Base-by-base conservation (phyloP, 2,113 vertebrate species). In the Phylloscopus trochilus region DNA sequence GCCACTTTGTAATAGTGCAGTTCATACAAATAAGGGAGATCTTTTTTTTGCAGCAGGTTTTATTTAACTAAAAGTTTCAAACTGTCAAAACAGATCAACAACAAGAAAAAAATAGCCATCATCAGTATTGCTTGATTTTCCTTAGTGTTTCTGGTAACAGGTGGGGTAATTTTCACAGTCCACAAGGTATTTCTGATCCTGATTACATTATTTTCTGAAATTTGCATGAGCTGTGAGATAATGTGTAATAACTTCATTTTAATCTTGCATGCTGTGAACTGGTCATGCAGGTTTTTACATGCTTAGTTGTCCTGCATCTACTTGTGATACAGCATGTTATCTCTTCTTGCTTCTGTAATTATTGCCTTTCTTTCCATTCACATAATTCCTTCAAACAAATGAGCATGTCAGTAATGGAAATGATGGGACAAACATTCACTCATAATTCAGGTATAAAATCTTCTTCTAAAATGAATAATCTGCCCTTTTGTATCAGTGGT, bases 231-330 rank as follows among this genome's bases (percentile, higher is more conserved):
- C 82, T 66, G 46, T 83, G 83, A 90, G 93, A 77, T 97, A 91
- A 89, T 82, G 58, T 93, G 77, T 94, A 95, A 91, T 91, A 96
- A 94, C 88, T 96, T 96, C 77, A 92, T 91, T 70, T 73, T 87
- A 69, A 81, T 56, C 59, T 95, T 94, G 80, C 69, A 63, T 94
- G 78, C 87, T 93, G 59, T 96, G 79, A 98, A 97, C 96, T 59
- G 23, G 96, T 96, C 89, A 80, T 90, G 87, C 97, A 69, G 96
- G 96, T 98, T 97, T 96, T 92, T 83, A 62, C 63, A 11, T 28
- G 84, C 67, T 55, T 90, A 88, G 21, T 43, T 84, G 75, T 89
- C 64, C 70, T 92, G 64, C 47, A 22, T 70, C 49, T 91, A 6
- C 81, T 68, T 90, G 76, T 68, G 73, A 78, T 79, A 68, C 2